A percentile compares a stretch with the other conserved stretches of the same genome.
phyloP scores from a whole-genome alignment of 1,140 invertebrate species.

The Bactericera cockerelli region DNA sequence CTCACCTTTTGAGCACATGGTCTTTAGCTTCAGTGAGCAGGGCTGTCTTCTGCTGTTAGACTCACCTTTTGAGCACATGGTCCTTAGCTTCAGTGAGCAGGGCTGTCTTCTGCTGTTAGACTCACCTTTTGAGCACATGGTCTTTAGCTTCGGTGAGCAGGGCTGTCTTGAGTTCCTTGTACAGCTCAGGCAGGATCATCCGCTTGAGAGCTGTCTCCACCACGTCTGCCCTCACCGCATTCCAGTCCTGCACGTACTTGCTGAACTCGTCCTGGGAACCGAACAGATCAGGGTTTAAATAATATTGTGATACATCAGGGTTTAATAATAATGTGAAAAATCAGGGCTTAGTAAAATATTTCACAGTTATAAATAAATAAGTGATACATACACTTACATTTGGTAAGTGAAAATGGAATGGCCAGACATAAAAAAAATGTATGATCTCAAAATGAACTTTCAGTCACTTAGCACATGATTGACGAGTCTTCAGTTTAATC shows the following conservation, averaged over 20 bases:
- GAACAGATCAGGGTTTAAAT: conserved; percentile 18
- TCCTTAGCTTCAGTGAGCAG: too few relatives aligned
- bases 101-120: too few relatives aligned
- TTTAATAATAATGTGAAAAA: neutral
- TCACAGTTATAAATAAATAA: neutral
- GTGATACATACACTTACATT: too few relatives aligned
- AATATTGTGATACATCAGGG: neutral
- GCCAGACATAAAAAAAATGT: too few relatives aligned
- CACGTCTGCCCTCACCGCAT: conserved; percentile 67
- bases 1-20: too few relatives aligned
- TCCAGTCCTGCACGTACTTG: conserved; percentile 93
- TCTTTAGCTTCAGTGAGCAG: too few relatives aligned
- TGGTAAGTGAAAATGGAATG: too few relatives aligned
- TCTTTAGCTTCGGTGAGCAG: conserved; percentile 80
- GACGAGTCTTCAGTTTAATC: too few relatives aligned
- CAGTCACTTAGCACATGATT: too few relatives aligned
- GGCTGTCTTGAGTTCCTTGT: conserved; percentile 68
- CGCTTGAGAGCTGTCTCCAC: conserved; percentile 76
- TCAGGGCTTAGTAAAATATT: neutral
- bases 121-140: conserved; percentile 53
- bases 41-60: too few relatives aligned
- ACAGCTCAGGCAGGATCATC: conserved; percentile 77
- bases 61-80: too few relatives aligned
- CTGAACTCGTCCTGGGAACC: conserved; percentile 77
- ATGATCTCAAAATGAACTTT: too few relatives aligned